These are phyloP conservation scores for Helogale parvula DNA, from an alignment of 2,113 vertebrate genomes.

Conservation along the genomic window DNA sequence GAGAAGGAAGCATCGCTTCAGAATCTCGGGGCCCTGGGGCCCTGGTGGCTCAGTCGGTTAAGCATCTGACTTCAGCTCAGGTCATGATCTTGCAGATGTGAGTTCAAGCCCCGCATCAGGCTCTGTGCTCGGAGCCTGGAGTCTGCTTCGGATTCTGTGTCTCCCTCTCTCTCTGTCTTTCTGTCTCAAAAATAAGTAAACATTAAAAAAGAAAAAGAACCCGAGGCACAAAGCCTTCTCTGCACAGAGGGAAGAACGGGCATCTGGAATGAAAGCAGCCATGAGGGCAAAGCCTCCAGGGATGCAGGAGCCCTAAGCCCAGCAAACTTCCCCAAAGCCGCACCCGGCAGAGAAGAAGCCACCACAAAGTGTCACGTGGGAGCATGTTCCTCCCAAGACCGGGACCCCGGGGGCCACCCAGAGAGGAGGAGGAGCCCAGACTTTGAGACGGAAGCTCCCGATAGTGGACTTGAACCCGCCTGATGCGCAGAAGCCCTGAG, in stretches of 20 bases:
- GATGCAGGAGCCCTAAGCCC: accelerated
- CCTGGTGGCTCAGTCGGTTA: no score
- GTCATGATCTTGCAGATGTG: no score
- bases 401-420: neutral
- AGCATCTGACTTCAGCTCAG: no score
- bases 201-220: no score
- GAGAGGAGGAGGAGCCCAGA: neutral
- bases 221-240: no score
- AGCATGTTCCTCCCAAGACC: accelerated
- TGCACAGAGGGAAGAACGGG: accelerated
- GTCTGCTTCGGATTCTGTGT: no score
- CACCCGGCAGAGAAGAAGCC: accelerated
- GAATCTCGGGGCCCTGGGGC: neutral
- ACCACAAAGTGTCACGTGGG: accelerated
- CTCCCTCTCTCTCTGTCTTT: no score
- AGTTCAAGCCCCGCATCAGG: no score
- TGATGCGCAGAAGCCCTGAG: accelerated
- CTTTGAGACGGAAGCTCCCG: accelerated
- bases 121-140: no score
- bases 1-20: accelerated
- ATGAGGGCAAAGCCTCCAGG: accelerated
- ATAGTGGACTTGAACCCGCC: accelerated
- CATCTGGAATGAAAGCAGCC: accelerated
- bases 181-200: no score
- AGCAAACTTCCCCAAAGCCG: accelerated